Percentiles rank a stretch among this genome's conserved stretches.
These are phyloP conservation scores for Hydra vulgaris DNA, from an alignment of 30 jellyfish, hydroid and myxozoan species.

Conservation along the genomic window DNA sequence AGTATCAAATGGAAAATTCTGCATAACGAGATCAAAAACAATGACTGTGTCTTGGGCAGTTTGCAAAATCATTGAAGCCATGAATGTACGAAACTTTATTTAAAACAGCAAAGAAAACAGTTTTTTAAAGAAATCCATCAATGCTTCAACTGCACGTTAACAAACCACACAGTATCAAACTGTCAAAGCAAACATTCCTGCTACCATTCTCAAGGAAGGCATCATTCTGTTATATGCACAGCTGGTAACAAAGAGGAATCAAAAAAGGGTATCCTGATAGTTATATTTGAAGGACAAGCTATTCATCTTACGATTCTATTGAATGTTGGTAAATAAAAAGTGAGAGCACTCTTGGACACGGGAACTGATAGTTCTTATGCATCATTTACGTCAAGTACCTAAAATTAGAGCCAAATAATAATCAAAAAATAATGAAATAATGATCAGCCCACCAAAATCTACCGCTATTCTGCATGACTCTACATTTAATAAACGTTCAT, in stretches of 20 bases:
- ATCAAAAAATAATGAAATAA: conserved; percentile 30
- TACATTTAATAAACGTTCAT: conserved; percentile 14
- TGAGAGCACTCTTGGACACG: conserved; percentile 42
- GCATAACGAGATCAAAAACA: neutral
- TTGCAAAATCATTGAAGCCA: conserved; percentile 19
- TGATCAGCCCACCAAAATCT: conserved; percentile 33
- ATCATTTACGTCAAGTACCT: conserved; percentile 25
- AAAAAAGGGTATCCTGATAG: conserved; percentile 18
- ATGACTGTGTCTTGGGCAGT: conserved; percentile 9
- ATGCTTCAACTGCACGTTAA: too few relatives aligned
- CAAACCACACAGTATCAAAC: too few relatives aligned
- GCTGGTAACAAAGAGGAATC: conserved; percentile 17
- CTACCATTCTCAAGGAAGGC: conserved; percentile 35
- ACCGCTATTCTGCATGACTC: conserved; percentile 16
- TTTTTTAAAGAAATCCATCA: conserved; percentile 29
- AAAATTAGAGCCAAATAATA: conserved; percentile 10
- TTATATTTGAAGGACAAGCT: neutral
- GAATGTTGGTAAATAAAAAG: neutral
- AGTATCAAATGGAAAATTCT: too few relatives aligned
- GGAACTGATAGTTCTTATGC: conserved; percentile 67
- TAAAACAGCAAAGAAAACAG: conserved; percentile 9
- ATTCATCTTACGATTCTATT: conserved; percentile 16
- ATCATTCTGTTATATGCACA: conserved; percentile 58
- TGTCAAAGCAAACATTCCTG: conserved; percentile 32
- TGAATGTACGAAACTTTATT: neutral